Base-by-base conservation (phyloP, 2,113 vertebrate species). In the Callospermophilus lateralis region DNA sequence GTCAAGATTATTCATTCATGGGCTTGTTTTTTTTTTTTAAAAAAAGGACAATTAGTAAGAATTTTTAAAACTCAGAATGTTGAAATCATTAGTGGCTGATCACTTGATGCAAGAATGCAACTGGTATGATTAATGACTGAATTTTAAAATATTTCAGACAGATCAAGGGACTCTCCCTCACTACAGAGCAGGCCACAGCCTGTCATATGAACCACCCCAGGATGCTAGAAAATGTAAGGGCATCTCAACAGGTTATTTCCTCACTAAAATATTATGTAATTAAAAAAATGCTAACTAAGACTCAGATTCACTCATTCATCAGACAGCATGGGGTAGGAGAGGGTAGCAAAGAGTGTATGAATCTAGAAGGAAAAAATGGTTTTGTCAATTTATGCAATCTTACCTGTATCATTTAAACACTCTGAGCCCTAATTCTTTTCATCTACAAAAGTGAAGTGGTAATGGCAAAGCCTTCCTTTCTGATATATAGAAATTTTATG, bases 81-180 rank as follows among this genome's bases (percentile, higher is more conserved):
- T 89, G 84, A 76, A 96, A 97, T 96, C 97, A 89, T 98, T 97
- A 98, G 90, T 78, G 42, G 84, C 85, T 98, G 98, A 98, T 98
- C 98, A 98, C 97, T 97, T 80, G 85, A 97, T 98, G 88, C 48
- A 95, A 98, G 63, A 84, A 80, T 95, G 94, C 81, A 96, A 95
- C 90, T 98, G 85, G 87, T 98, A 93, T 97, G 97, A 97, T 97
- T 98, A 98, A 98, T 95, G 95, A 94, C 86, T 98, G 96, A 96
- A 97, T 97, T 98, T 98, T 98, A 98, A 98, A 98, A 95, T 97
- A 97, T 98, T 97, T 97, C 94, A 96, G 97, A 96, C 32, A 34
- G 95, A 98, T 98, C 90, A 92, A 98, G 95, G 74, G 90, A 93
- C 34, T 90, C 72, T 37, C 22, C 53, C 58, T 51, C 97, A 96